Percentiles rank a stretch among this genome's conserved stretches.
These are phyloP conservation scores for Cherax destructor DNA, from an alignment of 1,140 invertebrate genomes.

Conservation along the genomic window DNA sequence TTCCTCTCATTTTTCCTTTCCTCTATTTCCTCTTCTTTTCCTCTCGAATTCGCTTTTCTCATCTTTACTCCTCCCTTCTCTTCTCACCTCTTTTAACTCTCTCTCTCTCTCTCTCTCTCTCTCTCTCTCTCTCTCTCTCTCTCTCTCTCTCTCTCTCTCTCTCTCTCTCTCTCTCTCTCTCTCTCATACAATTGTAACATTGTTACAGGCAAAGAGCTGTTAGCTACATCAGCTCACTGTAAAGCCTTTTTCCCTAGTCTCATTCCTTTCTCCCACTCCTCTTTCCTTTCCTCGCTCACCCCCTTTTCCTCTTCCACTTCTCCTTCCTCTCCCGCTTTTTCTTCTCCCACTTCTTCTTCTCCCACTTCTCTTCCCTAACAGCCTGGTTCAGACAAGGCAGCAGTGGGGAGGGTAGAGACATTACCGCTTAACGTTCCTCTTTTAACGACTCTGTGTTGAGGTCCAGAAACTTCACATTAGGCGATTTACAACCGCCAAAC, in stretches of 20 bases:
- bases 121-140: background rate
- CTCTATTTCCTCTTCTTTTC: background rate
- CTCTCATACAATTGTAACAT: no score
- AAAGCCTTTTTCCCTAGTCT: background rate
- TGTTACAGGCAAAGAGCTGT: no score
- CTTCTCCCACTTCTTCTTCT: background rate
- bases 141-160: background rate
- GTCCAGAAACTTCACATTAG: background rate
- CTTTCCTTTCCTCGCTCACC: background rate
- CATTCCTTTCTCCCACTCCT: background rate
- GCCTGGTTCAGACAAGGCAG: background rate
- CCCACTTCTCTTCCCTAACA: background rate
- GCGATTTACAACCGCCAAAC: background rate
- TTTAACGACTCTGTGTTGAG: slow-evolving; percentile 12
- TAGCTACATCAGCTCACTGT: background rate
- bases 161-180: no score
- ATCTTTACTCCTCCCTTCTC: no score
- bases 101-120: background rate
- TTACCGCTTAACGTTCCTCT: slow-evolving; percentile 9
- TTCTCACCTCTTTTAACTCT: background rate
- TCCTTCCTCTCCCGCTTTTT: background rate
- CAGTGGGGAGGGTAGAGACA: background rate
- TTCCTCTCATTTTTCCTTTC: background rate
- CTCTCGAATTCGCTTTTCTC: background rate
- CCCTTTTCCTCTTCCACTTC: background rate